Conservation (phyloP, 1,140 invertebrate species). For the Chlorops oryzae region DNA sequence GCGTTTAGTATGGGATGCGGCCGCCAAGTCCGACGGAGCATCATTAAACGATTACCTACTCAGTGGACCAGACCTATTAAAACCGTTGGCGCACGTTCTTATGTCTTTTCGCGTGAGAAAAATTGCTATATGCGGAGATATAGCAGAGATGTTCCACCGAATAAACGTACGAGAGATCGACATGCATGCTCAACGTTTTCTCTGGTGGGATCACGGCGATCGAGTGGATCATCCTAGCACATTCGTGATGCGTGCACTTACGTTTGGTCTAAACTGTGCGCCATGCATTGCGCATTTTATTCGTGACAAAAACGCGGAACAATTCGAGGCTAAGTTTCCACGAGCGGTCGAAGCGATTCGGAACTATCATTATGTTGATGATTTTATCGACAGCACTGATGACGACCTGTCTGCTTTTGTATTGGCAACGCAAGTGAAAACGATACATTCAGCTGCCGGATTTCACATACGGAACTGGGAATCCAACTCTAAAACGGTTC, state of each 20-base stretch:
- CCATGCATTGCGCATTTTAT: slow-evolving; percentile 28
- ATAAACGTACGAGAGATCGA: no score
- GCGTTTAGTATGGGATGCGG: no score
- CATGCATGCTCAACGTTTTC: no score
- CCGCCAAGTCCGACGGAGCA: no score
- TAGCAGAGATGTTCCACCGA: no score
- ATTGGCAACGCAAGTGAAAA: slow-evolving; percentile 18
- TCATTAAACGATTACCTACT: no score
- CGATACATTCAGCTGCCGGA: slow-evolving; percentile 18
- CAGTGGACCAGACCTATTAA: no score
- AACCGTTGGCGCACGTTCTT: no score
- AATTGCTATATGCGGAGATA: no score
- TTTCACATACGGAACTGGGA: slow-evolving; percentile 20
- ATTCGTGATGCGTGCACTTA: slow-evolving; percentile 33
- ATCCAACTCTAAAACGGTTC: not conserved
- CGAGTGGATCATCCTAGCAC: no score
- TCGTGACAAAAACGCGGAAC: slow-evolving; percentile 22
- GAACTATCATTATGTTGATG: slow-evolving; percentile 42
- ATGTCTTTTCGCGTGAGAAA: no score
- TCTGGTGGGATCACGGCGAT: no score
- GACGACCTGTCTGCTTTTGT: slow-evolving; percentile 15
- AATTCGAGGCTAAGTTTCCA: slow-evolving; percentile 11
- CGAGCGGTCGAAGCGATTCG: slow-evolving; percentile 25
- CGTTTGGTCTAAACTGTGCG: slow-evolving; percentile 33
- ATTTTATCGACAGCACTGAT: slow-evolving; percentile 29